Percentiles rank a stretch among this genome's conserved stretches.
These are phyloP conservation scores for Mirza zaza DNA, from an alignment of 2,113 vertebrate genomes.

Conservation along the genomic window DNA sequence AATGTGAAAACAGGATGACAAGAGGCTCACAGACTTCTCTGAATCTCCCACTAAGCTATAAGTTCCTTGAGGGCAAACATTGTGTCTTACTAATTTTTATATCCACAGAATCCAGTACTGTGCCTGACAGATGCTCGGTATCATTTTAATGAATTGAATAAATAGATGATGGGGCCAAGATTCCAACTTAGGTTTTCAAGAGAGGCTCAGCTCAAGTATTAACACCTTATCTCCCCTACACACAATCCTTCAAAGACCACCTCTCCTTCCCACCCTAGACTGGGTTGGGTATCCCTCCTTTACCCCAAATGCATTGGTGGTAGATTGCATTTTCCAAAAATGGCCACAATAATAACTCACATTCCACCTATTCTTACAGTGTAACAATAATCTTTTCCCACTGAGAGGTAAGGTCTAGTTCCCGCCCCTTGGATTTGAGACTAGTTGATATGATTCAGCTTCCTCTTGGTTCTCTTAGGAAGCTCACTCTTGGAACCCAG, in stretches of 20 bases:
- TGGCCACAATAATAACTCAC: not conserved
- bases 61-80: not conserved
- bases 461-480: not conserved
- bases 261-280: not conserved
- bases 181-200: not conserved
- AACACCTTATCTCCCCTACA: not conserved
- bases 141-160: slow-evolving; percentile 11
- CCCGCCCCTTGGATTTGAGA: not conserved
- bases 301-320: not conserved
- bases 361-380: not conserved
- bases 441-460: not conserved
- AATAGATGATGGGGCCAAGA: not conserved
- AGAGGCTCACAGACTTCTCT: not conserved
- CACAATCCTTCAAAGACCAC: not conserved
- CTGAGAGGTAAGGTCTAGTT: not conserved
- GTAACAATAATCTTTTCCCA: not conserved
- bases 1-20: not conserved
- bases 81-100: not conserved
- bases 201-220: not conserved
- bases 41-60: not conserved
- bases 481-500: not conserved
- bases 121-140: not conserved
- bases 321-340: not conserved
- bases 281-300: not conserved
- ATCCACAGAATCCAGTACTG: not conserved